phyloP scores from a whole-genome alignment of 2,888 invertebrate species.

The Tethea ocularis region DNA sequence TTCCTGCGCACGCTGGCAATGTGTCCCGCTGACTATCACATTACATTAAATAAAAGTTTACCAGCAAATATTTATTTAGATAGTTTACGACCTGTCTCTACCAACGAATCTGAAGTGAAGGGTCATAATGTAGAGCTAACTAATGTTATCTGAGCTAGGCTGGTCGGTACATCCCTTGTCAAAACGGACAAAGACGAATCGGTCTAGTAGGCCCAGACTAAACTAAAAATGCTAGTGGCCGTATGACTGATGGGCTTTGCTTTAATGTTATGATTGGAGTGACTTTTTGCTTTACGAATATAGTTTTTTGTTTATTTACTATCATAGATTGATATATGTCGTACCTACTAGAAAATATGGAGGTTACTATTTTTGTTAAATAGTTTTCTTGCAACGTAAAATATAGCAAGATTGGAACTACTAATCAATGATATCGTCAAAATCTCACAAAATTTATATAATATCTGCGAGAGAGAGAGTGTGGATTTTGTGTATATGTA shows the following conservation, averaged over 20 bases:
- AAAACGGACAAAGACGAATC: neutral
- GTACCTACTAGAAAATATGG: neutral
- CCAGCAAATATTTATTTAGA: neutral
- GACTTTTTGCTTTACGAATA: neutral
- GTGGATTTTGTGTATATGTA: too few relatives aligned
- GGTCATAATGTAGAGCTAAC: slow-evolving; percentile 3
- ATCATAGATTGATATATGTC: neutral
- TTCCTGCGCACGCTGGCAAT: neutral
- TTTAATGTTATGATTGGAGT: neutral
- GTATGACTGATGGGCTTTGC: neutral
- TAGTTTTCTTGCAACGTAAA: neutral
- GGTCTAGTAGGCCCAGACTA: neutral
- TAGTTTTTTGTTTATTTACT: neutral
- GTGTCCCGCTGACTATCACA: too few relatives aligned
- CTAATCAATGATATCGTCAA: too few relatives aligned
- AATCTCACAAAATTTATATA: too few relatives aligned
- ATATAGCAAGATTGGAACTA: too few relatives aligned
- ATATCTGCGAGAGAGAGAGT: too few relatives aligned
- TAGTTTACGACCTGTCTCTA: neutral
- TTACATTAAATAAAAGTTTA: too few relatives aligned
- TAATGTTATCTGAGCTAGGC: neutral
- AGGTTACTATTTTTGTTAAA: neutral
- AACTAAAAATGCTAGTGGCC: neutral
- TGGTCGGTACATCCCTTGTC: neutral
- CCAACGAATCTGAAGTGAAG: neutral